These are phyloP conservation scores for Digitonthophagus gazella DNA, from an alignment of 2,888 invertebrate species.

Conservation along the genomic window DNA sequence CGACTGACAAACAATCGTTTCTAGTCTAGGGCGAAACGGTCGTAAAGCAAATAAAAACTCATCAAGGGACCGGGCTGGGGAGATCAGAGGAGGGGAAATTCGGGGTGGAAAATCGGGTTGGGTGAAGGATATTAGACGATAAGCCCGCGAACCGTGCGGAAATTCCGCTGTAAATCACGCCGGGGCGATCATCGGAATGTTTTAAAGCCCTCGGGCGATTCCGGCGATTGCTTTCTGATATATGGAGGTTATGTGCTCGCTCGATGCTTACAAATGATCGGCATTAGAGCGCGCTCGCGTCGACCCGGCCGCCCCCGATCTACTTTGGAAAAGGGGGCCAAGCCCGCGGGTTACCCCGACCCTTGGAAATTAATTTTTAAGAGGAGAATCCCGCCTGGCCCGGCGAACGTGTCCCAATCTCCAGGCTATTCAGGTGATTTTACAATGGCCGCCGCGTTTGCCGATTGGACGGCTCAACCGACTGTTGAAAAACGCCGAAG, in stretches of 20 bases:
- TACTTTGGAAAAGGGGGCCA: not conserved
- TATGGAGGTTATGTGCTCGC: constrained; percentile 49
- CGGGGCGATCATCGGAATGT: constrained; percentile 48
- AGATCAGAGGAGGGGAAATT: constrained; percentile 2
- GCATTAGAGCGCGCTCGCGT: constrained; percentile 42
- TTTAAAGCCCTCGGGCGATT: constrained; percentile 52
- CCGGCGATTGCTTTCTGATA: constrained; percentile 52
- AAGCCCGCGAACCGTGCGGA: constrained; percentile 20
- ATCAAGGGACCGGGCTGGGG: not conserved
- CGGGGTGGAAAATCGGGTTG: not conserved
- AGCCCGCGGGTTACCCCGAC: constrained; percentile 2
- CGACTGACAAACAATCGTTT: not conserved
- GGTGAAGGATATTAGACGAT: constrained; percentile 8
- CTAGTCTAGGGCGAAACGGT: not conserved
- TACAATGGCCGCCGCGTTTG: not conserved
- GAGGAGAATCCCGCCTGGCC: not conserved
- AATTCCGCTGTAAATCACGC: constrained; percentile 48
- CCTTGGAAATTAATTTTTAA: constrained; percentile 25
- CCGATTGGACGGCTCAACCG: not conserved
- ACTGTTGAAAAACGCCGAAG: not conserved
- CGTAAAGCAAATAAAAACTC: constrained; percentile 21
- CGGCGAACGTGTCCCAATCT: not conserved
- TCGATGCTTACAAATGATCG: constrained; percentile 51
- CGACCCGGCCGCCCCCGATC: not conserved
- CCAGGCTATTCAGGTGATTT: not conserved